A percentile compares a stretch with the other conserved stretches of the same genome.
These are phyloP conservation scores for Psittacula derbiana DNA, from an alignment of 2,797 vertebrate genomes.

Conservation along the genomic window DNA sequence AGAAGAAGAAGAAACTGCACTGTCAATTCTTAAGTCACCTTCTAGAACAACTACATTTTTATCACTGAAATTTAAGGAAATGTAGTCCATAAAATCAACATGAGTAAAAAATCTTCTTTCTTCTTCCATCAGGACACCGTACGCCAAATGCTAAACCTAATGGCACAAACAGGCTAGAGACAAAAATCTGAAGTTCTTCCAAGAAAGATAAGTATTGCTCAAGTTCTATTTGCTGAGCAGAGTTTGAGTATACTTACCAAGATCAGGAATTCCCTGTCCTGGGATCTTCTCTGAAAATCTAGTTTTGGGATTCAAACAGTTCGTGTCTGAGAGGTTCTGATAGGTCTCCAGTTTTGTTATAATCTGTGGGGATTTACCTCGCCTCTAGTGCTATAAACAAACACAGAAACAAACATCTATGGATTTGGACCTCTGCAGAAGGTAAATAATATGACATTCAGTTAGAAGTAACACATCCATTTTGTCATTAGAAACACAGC, in stretches of 20 bases:
- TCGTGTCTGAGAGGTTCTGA: background rate
- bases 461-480: background rate
- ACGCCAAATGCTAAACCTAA: background rate
- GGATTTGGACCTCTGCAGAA: background rate
- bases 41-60: background rate
- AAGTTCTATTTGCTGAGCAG: background rate
- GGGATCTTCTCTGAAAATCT: background rate
- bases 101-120: background rate
- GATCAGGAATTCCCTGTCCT: background rate
- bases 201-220: slow-evolving; percentile 61
- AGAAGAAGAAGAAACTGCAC: background rate
- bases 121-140: background rate
- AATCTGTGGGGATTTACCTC: background rate
- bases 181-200: background rate
- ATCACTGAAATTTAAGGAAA: background rate
- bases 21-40: background rate
- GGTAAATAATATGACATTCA: background rate
- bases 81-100: background rate
- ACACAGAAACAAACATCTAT: background rate
- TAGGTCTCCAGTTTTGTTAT: background rate
- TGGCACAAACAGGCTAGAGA: background rate
- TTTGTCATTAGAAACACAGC: background rate
- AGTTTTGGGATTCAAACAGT: background rate
- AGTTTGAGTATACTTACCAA: background rate
- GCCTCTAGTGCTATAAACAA: background rate